These are phyloP conservation scores for Spheniscus mendiculus DNA, from an alignment of 2,113 vertebrate genomes.

Conservation along the genomic window DNA sequence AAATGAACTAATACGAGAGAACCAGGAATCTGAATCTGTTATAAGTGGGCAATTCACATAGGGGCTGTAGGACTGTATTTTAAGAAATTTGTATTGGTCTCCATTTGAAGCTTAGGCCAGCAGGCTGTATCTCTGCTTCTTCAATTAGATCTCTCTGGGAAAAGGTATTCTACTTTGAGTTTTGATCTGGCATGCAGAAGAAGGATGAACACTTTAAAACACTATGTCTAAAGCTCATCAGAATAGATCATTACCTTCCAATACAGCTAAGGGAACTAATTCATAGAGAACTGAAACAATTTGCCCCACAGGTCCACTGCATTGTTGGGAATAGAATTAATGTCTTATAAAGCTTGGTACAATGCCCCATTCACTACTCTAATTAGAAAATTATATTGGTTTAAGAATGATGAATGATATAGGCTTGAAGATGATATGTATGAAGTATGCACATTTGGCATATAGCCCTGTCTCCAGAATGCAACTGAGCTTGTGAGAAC, in stretches of 20 bases:
- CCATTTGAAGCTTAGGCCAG: not conserved
- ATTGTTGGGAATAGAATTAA: not conserved
- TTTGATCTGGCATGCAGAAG: not conserved
- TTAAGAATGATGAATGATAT: not conserved
- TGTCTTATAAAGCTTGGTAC: not conserved
- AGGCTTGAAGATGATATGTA: not conserved
- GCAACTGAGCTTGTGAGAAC: not conserved
- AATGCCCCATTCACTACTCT: not conserved
- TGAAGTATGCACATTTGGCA: not conserved
- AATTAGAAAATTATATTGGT: not conserved
- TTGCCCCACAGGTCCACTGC: not conserved
- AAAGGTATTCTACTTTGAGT: not conserved
- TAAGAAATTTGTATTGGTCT: not conserved
- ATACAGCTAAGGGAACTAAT: not conserved
- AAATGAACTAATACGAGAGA: not conserved
- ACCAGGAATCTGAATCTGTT: not conserved
- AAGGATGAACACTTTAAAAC: not conserved
- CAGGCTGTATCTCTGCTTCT: not conserved
- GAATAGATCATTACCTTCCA: not conserved
- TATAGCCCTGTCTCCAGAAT: not conserved
- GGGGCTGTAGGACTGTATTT: not conserved
- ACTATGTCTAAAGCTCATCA: not conserved
- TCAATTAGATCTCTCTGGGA: not conserved
- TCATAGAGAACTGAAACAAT: not conserved
- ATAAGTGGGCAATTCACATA: not conserved